A percentile compares a stretch with the other conserved stretches of the same genome.
phyloP scores from a whole-genome alignment of 1,140 invertebrate species.

The Oscheius sp. region DNA sequence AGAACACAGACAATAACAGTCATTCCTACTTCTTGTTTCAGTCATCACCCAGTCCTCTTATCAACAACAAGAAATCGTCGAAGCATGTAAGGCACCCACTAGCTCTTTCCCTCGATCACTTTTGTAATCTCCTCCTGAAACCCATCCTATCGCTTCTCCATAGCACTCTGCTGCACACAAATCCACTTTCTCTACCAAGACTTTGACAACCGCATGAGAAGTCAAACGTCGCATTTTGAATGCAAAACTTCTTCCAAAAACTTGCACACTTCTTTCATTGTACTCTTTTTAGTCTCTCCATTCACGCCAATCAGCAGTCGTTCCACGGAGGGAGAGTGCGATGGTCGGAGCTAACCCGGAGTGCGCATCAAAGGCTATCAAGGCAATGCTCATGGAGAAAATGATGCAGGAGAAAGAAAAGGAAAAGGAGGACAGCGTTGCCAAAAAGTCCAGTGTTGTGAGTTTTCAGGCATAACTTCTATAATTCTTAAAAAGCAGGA shows the following conservation, averaged over 20 bases:
- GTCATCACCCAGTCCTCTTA: not conserved
- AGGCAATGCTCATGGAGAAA: slow-evolving; percentile 59
- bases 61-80: not conserved
- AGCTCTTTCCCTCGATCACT: not conserved
- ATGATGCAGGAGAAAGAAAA: slow-evolving; percentile 49
- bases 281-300: slow-evolving; percentile 27
- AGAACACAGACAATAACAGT: too few species aligned
- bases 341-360: slow-evolving; percentile 37
- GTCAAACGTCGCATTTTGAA: too few species aligned
- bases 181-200: too few species aligned
- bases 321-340: slow-evolving; percentile 54
- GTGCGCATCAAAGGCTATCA: slow-evolving; percentile 22
- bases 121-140: not conserved
- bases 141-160: too few species aligned
- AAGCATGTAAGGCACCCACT: slow-evolving; percentile 5
- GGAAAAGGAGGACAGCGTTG: slow-evolving; percentile 20
- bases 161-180: too few species aligned
- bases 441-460: slow-evolving; percentile 25
- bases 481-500: not conserved
- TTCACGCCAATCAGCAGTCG: slow-evolving; percentile 23
- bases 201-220: too few species aligned
- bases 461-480: not conserved
- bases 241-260: not conserved
- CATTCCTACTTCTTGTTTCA: not conserved
- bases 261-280: not conserved